A percentile compares a stretch with the other conserved stretches of the same genome.
phyloP scores from a whole-genome alignment of 2,113 vertebrate genomes.

The Ranitomeya imitator region DNA sequence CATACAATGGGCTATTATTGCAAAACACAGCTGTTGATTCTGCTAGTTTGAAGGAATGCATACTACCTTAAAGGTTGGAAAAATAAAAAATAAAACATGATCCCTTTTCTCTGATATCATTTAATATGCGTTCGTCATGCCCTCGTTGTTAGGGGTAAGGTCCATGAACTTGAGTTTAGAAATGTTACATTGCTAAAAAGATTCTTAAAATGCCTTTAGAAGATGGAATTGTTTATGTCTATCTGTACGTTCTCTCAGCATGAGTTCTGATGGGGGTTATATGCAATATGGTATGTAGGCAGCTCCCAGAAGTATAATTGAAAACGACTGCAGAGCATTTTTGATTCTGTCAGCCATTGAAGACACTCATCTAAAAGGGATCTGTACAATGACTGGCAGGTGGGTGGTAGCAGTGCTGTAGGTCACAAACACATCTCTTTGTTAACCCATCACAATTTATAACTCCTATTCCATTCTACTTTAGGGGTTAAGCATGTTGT shows the following conservation, averaged over 20 bases:
- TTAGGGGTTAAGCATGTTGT: neutral
- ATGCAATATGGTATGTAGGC: neutral
- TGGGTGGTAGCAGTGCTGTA: neutral
- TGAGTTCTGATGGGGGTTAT: conserved; percentile 21
- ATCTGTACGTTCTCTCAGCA: conserved; percentile 27
- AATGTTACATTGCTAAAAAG: conserved; percentile 24
- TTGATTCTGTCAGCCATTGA: neutral
- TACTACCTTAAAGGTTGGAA: neutral
- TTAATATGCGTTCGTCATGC: neutral
- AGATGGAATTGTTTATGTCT: conserved; percentile 28
- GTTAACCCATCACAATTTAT: neutral
- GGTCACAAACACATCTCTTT: neutral
- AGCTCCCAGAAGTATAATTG: conserved; percentile 7
- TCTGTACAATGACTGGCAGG: conserved; percentile 20
- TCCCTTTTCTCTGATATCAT: neutral
- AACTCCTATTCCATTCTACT: neutral
- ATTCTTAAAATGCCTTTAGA: conserved; percentile 7
- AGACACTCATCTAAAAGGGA: conserved; percentile 18
- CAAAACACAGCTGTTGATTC: neutral
- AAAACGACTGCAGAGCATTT: neutral
- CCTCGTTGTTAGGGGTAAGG: neutral
- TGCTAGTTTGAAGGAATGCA: neutral
- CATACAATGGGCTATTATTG: neutral
- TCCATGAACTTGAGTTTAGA: conserved; percentile 10
- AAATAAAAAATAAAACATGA: conserved; percentile 32